These are phyloP conservation scores for Nematopogon swammerdamellus DNA, from an alignment of 2,888 invertebrate genomes.

Conservation along the genomic window DNA sequence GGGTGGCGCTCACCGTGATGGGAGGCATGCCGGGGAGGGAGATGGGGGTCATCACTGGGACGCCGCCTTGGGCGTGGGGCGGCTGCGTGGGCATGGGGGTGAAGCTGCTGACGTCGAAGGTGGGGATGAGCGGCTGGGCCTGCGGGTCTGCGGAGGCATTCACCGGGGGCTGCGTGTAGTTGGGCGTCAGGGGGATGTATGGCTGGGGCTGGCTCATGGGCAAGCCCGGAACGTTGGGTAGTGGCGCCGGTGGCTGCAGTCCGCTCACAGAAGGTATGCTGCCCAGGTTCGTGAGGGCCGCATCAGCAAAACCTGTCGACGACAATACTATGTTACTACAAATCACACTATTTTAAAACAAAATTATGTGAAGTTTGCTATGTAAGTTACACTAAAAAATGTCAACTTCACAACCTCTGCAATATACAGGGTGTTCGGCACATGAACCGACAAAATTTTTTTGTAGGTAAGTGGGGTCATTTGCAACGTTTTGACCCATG, in stretches of 20 bases:
- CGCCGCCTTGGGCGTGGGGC: constrained; percentile 29
- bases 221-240: constrained; percentile 47
- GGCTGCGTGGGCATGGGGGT: constrained; percentile 29
- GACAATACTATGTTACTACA: too few relatives aligned
- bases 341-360: too few relatives aligned
- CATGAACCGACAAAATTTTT: too few relatives aligned
- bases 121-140: constrained; percentile 27
- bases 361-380: too few relatives aligned
- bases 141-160: constrained; percentile 4
- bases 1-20: constrained; percentile 70
- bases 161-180: constrained; percentile 31
- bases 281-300: constrained; percentile 44
- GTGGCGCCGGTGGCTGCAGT: constrained; percentile 50
- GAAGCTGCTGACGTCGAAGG: constrained; percentile 44
- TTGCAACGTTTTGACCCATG: too few relatives aligned
- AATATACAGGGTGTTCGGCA: too few relatives aligned
- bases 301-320: constrained; percentile 49
- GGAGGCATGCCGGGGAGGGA: constrained; percentile 77
- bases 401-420: too few relatives aligned
- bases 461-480: too few relatives aligned
- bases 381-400: too few relatives aligned
- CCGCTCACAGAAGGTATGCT: constrained; percentile 48
- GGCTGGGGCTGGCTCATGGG: constrained; percentile 54
- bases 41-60: constrained; percentile 64
- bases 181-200: constrained; percentile 50